phyloP scores from a whole-genome alignment of 2,113 vertebrate genomes.

The Malurus melanocephalus region DNA sequence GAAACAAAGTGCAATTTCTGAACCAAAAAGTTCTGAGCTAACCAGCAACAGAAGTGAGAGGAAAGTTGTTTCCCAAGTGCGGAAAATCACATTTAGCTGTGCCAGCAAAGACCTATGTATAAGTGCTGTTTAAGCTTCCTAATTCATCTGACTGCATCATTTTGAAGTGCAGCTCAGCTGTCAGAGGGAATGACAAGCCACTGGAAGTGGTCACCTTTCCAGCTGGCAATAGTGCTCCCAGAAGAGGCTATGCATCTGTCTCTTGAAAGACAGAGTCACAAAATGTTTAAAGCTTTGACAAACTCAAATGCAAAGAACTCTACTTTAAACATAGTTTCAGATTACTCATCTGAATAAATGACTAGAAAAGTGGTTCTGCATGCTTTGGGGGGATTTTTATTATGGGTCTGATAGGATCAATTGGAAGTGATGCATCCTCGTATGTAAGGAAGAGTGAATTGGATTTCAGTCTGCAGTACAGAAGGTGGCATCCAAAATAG shows the following conservation, averaged over 20 bases:
- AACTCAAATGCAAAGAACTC: background rate
- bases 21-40: background rate
- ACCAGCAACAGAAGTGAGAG: background rate
- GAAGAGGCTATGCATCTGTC: background rate
- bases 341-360: background rate
- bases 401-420: background rate
- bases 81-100: background rate
- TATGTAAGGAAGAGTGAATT: background rate
- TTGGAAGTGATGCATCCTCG: background rate
- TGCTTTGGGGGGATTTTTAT: background rate
- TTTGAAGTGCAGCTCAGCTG: slow-evolving; percentile 25
- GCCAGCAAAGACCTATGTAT: slow-evolving; percentile 5
- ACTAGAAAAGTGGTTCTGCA: background rate
- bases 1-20: background rate
- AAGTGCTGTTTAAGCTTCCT: background rate
- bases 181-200: slow-evolving; percentile 16
- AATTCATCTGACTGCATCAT: background rate
- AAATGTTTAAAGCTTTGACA: background rate
- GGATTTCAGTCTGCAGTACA: background rate
- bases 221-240: background rate
- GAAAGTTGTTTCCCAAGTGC: background rate
- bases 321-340: background rate
- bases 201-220: slow-evolving; percentile 46
- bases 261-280: background rate
- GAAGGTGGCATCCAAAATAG: background rate